Conservation (phyloP, 2,113 vertebrate species). For the Nerophis lumbriciformis region DNA sequence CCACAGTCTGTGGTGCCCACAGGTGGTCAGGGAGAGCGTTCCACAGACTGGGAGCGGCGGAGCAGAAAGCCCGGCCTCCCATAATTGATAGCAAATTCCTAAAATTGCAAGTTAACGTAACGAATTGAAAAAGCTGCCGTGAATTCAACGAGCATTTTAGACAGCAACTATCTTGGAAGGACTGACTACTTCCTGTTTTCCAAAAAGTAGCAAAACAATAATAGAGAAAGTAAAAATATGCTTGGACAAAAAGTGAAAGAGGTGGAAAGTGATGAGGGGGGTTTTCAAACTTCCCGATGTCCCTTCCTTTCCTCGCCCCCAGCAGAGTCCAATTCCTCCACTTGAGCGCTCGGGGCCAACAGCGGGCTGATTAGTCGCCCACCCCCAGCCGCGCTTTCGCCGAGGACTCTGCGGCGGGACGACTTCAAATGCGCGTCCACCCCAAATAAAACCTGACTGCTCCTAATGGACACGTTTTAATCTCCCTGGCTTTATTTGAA, state of each 20-base stretch:
- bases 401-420: slow-evolving; percentile 80
- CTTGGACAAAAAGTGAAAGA: slow-evolving; percentile 27
- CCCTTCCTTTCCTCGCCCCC: slow-evolving; percentile 50
- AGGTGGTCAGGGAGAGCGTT: too few species aligned
- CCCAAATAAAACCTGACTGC: slow-evolving; percentile 97
- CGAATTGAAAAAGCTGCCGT: too few species aligned
- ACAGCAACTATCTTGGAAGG: too few species aligned
- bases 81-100: too few species aligned
- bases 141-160: too few species aligned
- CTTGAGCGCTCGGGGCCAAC: slow-evolving; percentile 91
- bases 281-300: slow-evolving; percentile 23
- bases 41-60: too few species aligned
- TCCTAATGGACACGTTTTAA: slow-evolving; percentile 98
- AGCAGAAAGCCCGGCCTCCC: too few species aligned
- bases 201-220: background rate
- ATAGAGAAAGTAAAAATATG: slow-evolving; percentile 28
- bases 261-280: slow-evolving; percentile 22
- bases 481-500: slow-evolving; percentile 97
- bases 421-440: slow-evolving; percentile 93
- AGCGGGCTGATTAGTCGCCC: slow-evolving; percentile 85
- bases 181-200: too few species aligned
- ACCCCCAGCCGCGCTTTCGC: slow-evolving; percentile 82
- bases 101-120: too few species aligned
- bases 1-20: too few species aligned
- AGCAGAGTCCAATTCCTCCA: slow-evolving; percentile 90